Base-by-base conservation (phyloP, 53 echinoderm and acorn worm genomes). In the Antedon mediterranea region DNA sequence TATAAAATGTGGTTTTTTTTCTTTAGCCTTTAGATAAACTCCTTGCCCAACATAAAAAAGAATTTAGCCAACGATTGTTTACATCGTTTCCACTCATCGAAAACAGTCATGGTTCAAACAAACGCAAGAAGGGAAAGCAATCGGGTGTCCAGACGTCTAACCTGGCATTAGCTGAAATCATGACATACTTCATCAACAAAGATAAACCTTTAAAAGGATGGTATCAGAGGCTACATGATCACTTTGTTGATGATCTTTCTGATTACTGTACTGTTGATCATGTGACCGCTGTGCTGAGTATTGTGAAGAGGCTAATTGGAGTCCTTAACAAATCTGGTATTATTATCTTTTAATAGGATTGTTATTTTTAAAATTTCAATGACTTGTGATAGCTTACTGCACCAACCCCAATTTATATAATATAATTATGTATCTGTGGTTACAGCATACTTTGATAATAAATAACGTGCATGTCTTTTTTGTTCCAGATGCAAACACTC, bases 151-250 rank as follows among this genome's bases (percentile, higher is more conserved):
- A 81, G 30, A 79, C 78, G 34, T 73, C 85, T 30, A 94, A 94
- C 79, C 81, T 94, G 9, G 73, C 88, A 30, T 79, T 74, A 0
- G 91, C 91, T 75, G 85, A 91, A 42, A 73, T 94, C 6, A 85
- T 94, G 85, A 85, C 91, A 11, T 89, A 85, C 43, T 89, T 89
- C 77, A 71, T 91, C 78, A 83, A 7, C 0, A 74, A 33, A 71
- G 74, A 78, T 28, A 85, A 76, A 31, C 81, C 34, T 14, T 31
- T 76, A 43, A 74, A 75, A 28, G 74, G 57, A 0, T 94, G 94
- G 94, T 70, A 87, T 72, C 34, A 70, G 18, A 77, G 73, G 31
- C 74, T 91, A 76, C 83, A 82, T 85, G 87, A 72, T 23, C 91
- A 81, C 30, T 82, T 94, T 0, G 31, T 77, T 30, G 87, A 85